These are phyloP conservation scores for Pangasianodon hypophthalmus DNA, from an alignment of 2,113 vertebrate species.

Conservation along the genomic window DNA sequence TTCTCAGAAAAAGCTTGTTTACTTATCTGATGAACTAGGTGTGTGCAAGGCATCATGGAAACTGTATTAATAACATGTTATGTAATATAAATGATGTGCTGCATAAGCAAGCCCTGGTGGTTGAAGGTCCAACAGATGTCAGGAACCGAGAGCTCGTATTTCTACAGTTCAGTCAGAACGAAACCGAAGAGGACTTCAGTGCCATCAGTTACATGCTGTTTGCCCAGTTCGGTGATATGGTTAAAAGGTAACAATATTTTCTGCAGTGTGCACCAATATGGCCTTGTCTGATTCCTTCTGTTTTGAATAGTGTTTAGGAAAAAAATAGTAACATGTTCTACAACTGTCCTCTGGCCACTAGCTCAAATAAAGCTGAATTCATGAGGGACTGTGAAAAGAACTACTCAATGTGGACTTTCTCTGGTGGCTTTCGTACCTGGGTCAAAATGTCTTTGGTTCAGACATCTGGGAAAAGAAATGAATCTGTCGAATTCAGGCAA, in stretches of 20 bases:
- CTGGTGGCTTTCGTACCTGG: constrained; percentile 96
- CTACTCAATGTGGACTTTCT: constrained; percentile 96
- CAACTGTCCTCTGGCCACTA: constrained; percentile 55
- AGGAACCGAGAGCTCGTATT: constrained; percentile 89
- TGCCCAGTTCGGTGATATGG: constrained; percentile 83
- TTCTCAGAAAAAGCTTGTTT: not conserved
- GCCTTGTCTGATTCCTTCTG: not conserved
- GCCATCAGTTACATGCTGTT: constrained; percentile 97
- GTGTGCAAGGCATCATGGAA: constrained; percentile 25
- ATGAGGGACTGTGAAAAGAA: constrained; percentile 94
- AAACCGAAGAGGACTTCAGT: constrained; percentile 93
- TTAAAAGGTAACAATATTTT: constrained; percentile 56
- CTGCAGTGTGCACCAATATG: not conserved
- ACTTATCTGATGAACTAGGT: not conserved
- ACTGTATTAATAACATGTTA: constrained; percentile 4
- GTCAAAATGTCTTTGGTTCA: constrained; percentile 96
- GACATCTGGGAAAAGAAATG: constrained; percentile 84
- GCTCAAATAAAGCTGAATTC: constrained; percentile 81
- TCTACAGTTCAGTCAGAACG: constrained; percentile 91
- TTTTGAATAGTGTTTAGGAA: not conserved
- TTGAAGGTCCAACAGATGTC: constrained; percentile 88
- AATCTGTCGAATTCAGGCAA: constrained; percentile 90
- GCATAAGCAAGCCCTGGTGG: constrained; percentile 85
- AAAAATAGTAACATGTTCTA: not conserved
- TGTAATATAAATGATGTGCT: constrained; percentile 25